These are phyloP conservation scores for Latrodectus elegans DNA, from an alignment of 2,888 invertebrate species.

Conservation along the genomic window DNA sequence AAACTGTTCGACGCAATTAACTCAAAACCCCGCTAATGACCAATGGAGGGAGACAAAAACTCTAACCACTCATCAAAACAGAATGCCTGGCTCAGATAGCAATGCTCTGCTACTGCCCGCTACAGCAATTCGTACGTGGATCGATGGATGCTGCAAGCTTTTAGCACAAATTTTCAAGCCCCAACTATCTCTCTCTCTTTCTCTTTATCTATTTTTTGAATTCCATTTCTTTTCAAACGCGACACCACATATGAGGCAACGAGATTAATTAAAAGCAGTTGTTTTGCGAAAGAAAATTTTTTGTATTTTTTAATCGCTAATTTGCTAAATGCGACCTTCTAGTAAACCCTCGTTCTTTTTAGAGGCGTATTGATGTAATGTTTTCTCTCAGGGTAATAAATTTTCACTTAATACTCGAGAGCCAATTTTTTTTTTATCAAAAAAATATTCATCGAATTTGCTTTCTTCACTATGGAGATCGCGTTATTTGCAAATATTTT, in stretches of 20 bases:
- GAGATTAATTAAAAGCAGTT: constrained; percentile 69
- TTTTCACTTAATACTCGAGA: constrained; percentile 61
- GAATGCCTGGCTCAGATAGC: constrained; percentile 45
- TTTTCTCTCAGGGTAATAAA: constrained; percentile 56
- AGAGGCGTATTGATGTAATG: constrained; percentile 38
- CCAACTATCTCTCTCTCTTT: constrained; percentile 28
- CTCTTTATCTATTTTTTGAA: constrained; percentile 34
- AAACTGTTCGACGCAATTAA: constrained; percentile 67
- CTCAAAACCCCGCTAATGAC: constrained; percentile 68
- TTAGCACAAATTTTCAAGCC: constrained; percentile 40
- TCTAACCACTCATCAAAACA: constrained; percentile 60
- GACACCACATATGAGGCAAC: constrained; percentile 64
- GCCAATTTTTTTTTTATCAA: constrained; percentile 44
- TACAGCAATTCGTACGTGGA: constrained; percentile 3
- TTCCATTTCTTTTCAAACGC: constrained; percentile 62
- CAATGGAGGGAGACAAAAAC: constrained; percentile 52
- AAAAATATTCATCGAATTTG: not conserved
- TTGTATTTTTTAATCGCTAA: constrained; percentile 58
- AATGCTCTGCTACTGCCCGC: constrained; percentile 35
- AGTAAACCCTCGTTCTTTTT: constrained; percentile 32
- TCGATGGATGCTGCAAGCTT: constrained; percentile 36
- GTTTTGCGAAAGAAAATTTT: constrained; percentile 53
- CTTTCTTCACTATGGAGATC: constrained; percentile 50
- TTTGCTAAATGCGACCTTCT: constrained; percentile 65
- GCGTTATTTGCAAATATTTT: constrained; percentile 65